A percentile compares a stretch with the other conserved stretches of the same genome.
These are phyloP conservation scores for Andrena hattorfiana DNA, from an alignment of 2,888 invertebrate species.

Conservation along the genomic window DNA sequence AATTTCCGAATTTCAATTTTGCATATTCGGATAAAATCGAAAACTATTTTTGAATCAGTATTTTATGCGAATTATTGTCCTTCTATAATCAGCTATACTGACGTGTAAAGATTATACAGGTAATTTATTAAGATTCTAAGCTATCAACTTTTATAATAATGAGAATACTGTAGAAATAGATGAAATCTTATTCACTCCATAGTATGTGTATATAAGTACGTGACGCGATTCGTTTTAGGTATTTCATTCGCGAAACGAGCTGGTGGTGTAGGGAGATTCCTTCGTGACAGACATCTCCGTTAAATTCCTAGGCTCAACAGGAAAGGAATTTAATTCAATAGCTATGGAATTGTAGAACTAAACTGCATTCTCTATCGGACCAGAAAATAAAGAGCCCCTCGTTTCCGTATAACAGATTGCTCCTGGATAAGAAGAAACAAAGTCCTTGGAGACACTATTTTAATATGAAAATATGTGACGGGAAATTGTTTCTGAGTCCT, in stretches of 20 bases:
- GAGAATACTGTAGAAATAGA: not conserved
- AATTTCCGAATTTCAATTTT: no score
- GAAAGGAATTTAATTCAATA: constrained; percentile 50
- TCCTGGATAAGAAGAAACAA: constrained; percentile 2
- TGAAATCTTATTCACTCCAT: not conserved
- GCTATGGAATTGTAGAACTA: constrained; percentile 46
- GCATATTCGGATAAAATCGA: no score
- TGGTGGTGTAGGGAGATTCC: constrained; percentile 18
- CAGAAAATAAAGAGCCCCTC: constrained; percentile 28
- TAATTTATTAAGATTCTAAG: no score
- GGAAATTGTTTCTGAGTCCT: constrained; percentile 19
- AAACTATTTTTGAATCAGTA: no score
- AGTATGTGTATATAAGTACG: not conserved
- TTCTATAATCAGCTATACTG: no score
- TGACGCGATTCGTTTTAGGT: constrained; percentile 1
- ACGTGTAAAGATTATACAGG: no score
- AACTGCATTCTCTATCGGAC: constrained; percentile 27
- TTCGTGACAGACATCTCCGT: constrained; percentile 17
- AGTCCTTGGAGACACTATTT: not conserved
- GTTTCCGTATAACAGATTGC: constrained; percentile 24
- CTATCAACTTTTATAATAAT: not conserved
- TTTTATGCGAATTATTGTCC: no score
- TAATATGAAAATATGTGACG: not conserved
- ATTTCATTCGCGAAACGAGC: not conserved
- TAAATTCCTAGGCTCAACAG: constrained; percentile 15